Conservation (phyloP, 2,113 vertebrate species). For the Galeopterus variegatus region DNA sequence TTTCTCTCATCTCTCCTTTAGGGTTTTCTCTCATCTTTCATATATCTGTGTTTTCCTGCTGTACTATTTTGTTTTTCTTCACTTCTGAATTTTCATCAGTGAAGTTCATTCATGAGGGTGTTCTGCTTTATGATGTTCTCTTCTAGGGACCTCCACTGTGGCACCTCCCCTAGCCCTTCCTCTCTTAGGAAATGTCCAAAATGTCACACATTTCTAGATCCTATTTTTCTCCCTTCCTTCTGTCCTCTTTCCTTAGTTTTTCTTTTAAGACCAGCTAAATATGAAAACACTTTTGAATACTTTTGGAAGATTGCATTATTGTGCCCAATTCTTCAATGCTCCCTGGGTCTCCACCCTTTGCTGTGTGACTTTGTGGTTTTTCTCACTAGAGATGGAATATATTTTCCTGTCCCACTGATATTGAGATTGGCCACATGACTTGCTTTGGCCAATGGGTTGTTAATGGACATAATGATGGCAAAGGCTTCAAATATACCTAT, state of each 20-base stretch:
- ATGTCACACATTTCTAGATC: not conserved
- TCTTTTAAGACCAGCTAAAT: conserved; percentile 23
- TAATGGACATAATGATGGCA: not conserved
- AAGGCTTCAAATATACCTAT: not conserved
- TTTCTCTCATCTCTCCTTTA: not conserved
- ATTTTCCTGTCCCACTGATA: not conserved
- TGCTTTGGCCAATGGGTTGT: not conserved
- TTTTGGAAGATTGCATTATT: conserved; percentile 15
- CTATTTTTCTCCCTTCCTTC: not conserved
- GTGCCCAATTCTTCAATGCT: not conserved
- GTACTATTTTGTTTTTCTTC: not conserved
- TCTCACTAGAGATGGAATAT: not conserved
- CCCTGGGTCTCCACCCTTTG: not conserved
- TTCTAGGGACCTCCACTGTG: not conserved
- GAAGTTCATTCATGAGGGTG: not conserved
- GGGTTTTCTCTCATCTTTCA: not conserved
- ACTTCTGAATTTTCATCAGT: conserved; percentile 10
- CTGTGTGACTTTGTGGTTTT: not conserved
- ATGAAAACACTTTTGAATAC: not conserved
- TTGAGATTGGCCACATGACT: not conserved
- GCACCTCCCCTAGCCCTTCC: not conserved
- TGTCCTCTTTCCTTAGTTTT: not conserved
- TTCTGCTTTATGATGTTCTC: not conserved
- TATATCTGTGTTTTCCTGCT: not conserved
- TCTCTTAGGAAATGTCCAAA: conserved; percentile 1